These are phyloP conservation scores for Phyllotreta cruciferae DNA, from an alignment of 2,888 invertebrate species.

Conservation along the genomic window DNA sequence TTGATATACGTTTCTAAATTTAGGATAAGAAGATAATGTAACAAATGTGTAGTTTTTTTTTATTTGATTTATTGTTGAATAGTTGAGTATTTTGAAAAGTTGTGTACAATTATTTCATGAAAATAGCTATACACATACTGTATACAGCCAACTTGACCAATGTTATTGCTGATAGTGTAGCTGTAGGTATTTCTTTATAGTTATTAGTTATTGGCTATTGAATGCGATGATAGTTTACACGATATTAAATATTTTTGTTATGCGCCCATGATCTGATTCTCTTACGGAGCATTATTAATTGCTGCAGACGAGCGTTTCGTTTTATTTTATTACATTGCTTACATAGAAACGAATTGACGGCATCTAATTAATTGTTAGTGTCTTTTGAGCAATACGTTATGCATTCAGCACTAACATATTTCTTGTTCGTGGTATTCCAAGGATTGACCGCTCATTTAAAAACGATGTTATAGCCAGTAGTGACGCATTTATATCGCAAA, in stretches of 20 bases:
- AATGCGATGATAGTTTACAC: neutral
- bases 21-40: no score
- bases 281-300: constrained; percentile 24
- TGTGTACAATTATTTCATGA: no score
- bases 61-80: no score
- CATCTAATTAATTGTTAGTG: constrained; percentile 31
- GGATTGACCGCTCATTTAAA: constrained; percentile 29
- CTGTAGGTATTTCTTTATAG: neutral
- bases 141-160: no score
- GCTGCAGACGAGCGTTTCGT: constrained; percentile 25
- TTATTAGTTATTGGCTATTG: neutral
- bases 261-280: constrained; percentile 15
- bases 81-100: no score
- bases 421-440: constrained; percentile 29
- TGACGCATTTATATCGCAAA: no score
- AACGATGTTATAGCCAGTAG: no score
- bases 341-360: constrained; percentile 32
- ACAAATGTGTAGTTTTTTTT: no score
- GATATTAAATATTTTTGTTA: constrained; percentile 2
- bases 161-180: neutral
- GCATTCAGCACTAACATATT: constrained; percentile 30
- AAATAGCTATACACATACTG: no score
- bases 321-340: constrained; percentile 33
- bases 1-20: no score
- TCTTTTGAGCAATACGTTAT: constrained; percentile 31